phyloP scores from a whole-genome alignment of 1,140 invertebrate genomes.

The Sogatella furcifera region DNA sequence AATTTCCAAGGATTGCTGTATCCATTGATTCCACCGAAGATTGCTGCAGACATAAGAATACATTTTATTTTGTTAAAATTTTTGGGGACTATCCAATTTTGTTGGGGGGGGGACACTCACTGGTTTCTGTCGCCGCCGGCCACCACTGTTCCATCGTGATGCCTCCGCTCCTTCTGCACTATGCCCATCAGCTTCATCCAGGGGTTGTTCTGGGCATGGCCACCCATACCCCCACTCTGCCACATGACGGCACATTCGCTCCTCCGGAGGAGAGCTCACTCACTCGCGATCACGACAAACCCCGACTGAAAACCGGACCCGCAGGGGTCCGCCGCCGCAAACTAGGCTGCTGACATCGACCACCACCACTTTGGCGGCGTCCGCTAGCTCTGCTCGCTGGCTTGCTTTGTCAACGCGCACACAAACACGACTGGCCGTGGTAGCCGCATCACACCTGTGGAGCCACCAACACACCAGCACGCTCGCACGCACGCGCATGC shows the following conservation, averaged over 20 bases:
- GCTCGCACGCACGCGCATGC: neutral
- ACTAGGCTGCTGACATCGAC: too few relatives aligned
- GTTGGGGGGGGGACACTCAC: conserved; percentile 8
- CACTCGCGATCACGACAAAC: neutral
- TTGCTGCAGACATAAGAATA: too few relatives aligned
- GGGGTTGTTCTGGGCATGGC: conserved; percentile 65
- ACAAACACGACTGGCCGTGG: too few relatives aligned
- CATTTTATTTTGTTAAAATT: too few relatives aligned
- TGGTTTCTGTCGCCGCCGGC: conserved; percentile 19
- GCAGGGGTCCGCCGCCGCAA: too few relatives aligned
- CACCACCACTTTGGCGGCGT: too few relatives aligned
- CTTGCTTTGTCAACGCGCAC: too few relatives aligned
- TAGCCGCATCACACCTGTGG: too few relatives aligned
- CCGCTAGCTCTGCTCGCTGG: too few relatives aligned
- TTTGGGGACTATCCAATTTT: too few relatives aligned
- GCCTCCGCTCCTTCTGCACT: conserved; percentile 57
- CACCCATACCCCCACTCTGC: conserved; percentile 64
- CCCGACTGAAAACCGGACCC: neutral
- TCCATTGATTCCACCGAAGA: too few relatives aligned
- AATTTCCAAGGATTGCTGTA: too few relatives aligned
- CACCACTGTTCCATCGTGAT: conserved; percentile 19
- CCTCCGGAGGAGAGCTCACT: neutral
- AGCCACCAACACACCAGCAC: neutral
- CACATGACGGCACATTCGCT: conserved; percentile 43
- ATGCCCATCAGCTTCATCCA: conserved; percentile 76